Evolutionary conservation across 2,888 invertebrate species (phyloP), one percentile per base, ranked within the genome.

Genomic region (Tuta absoluta): DNA sequence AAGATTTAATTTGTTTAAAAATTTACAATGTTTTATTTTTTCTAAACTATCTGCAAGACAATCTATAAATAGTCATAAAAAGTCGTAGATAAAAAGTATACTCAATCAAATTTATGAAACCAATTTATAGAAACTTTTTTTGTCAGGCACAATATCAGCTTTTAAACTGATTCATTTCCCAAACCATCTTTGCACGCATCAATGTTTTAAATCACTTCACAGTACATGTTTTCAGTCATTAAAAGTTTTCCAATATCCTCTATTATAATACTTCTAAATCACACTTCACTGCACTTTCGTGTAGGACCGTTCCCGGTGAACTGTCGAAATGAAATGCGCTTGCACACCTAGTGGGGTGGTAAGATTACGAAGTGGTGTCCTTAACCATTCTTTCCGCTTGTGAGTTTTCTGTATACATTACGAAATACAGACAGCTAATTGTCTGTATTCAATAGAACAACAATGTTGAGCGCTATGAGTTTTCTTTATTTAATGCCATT

Each of bases 301-400:
- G 38, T 51, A 24, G 4, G 41, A 59, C 59, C 38, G 59, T 24
- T 21, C 1, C 19, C 37, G 21, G 0, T 17, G 23, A 21, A 11
- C 1, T 59, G 14, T 33, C 33, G 33, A 17, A 8, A 28, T 8
- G 56, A n/a, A 56, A 33, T 56, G 56, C 56, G 28, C 3, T 23
- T 19, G 56, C 17, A 10, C 10, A 12, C 19, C 21, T 23, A 59
- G 59, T 41, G 37, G 59, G 59, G 59, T 59, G 38, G 33, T 17
- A 33, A 33, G 38, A 19, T 57, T 57, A 37, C 24, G 59, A 21
- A 19, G 37, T 12, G 14, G 24, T 63, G 65, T 63, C 65, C 63
- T 63, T 61, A 49, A 48, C 49, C 24, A 51, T 63, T 66, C 24
- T 58, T 63, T 53, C 48, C 63, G 60, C 38, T 61, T 63, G 28